These are phyloP conservation scores for Alectura lathami DNA, from an alignment of 2,113 vertebrate genomes.

Conservation along the genomic window DNA sequence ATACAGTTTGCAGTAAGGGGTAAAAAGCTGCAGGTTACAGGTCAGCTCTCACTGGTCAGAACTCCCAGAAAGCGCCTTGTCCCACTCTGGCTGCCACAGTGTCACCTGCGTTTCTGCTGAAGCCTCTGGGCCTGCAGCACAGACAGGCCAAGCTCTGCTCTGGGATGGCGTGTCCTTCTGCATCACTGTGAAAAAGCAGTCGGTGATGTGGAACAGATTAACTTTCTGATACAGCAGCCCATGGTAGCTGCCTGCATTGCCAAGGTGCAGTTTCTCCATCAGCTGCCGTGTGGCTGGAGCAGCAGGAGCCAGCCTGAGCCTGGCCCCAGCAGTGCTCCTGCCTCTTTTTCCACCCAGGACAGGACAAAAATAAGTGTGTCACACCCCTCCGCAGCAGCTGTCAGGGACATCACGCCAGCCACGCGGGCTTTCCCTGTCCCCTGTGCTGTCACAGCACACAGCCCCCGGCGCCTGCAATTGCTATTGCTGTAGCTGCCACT, in stretches of 20 bases:
- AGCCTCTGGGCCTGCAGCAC: neutral
- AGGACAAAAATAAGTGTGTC: slow-evolving; percentile 42
- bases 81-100: neutral
- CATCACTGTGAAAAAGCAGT: neutral
- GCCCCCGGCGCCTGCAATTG: accelerated
- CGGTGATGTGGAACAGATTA: slow-evolving; percentile 15
- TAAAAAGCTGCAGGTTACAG: neutral
- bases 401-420: neutral
- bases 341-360: slow-evolving; percentile 40
- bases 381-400: slow-evolving; percentile 50
- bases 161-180: neutral
- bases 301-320: neutral
- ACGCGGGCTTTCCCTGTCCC: neutral
- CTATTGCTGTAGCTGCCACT: slow-evolving; percentile 28
- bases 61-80: accelerated
- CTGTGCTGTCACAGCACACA: neutral
- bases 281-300: neutral
- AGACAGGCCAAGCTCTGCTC: neutral
- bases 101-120: neutral
- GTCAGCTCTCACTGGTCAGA: neutral
- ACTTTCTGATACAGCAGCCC: slow-evolving; percentile 16
- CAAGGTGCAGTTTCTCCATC: neutral
- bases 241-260: neutral
- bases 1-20: accelerated
- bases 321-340: neutral